phyloP scores from a whole-genome alignment of 53 echinoderm and acorn worm species.

The Actinopyga echinites region DNA sequence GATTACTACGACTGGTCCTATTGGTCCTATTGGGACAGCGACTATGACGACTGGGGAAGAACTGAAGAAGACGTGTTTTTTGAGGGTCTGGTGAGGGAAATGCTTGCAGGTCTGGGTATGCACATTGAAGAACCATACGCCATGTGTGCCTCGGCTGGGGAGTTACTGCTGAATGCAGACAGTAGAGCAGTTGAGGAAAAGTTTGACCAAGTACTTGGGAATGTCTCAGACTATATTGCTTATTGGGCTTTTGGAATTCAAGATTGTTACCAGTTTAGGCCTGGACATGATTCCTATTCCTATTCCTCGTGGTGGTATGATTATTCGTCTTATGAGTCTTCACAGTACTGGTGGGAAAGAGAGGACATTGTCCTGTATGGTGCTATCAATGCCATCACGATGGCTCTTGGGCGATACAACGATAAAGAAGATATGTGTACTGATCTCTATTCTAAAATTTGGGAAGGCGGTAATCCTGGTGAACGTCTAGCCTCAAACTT shows the following conservation, averaged over 20 bases:
- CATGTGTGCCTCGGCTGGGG: slow-evolving; percentile 11
- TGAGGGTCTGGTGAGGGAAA: not conserved
- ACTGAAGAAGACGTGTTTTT: not conserved
- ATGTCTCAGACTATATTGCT: not conserved
- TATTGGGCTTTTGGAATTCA: slow-evolving; percentile 1
- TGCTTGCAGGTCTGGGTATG: not conserved
- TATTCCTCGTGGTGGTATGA: not conserved
- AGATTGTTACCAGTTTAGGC: not conserved
- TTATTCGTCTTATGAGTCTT: not conserved
- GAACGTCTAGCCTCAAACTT: not conserved
- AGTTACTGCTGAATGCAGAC: not conserved
- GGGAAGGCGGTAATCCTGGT: slow-evolving; percentile 10
- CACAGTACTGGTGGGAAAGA: not conserved
- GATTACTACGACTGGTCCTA: not conserved
- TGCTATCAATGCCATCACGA: slow-evolving; percentile 9
- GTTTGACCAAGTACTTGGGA: not conserved
- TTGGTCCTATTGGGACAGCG: not conserved
- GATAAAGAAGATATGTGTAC: slow-evolving; percentile 44
- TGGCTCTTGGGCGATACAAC: slow-evolving; percentile 38
- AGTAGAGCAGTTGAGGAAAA: not conserved
- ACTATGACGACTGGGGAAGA: not conserved
- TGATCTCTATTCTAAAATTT: not conserved
- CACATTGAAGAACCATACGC: not conserved
- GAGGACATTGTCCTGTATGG: not conserved
- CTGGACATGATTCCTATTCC: not conserved